Evolutionary conservation across 2,113 vertebrate species (phyloP), one percentile per base, ranked within the genome.

Genomic region (Lepus timidus): DNA sequence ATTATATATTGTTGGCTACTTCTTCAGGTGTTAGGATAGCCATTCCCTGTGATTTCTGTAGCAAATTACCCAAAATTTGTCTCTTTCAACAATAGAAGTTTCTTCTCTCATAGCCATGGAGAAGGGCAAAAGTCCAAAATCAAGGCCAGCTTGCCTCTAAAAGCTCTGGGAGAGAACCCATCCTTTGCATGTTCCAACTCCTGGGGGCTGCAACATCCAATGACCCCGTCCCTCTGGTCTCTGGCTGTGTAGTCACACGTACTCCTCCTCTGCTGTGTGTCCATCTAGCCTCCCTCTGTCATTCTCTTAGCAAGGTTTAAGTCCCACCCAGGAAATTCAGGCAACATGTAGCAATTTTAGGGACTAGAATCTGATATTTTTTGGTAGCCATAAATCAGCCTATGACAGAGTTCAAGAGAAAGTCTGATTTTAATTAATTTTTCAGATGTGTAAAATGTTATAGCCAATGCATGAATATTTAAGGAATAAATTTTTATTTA

Each of bases 361-460:
- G 31, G 64, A 71, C 67, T 81, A 78, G 71, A 64, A 91, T 11
- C n/a, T 68, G 12, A 17, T 58, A 36, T 74, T 27, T 82, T 86
- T 73, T 25, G 11, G 20, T 68, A 27, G 36, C n/a, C 4, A 80
- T 33, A 90, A 87, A 64, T 74, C 3, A 62, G 33, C n/a, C 20
- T 52, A n/a, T 8, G 16, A 25, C 5, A 78, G 19, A 62, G 29
- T 73, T 85, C 75, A 14, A 75, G 68, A 79, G 44, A 92, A 87
- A 92, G 71, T 62, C 55, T 68, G 23, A 68, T 88, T 88, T 95
- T 85, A 61, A 67, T 82, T 73, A 95, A 33, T 22, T 31, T 9
- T 52, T 89, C 75, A 86, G 36, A 70, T 90, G 70, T 33, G 2
- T 52, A 93, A 71, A 85, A 65, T 16, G 74, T 93, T 85, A 73